Base-by-base conservation (phyloP, 2,888 invertebrate genomes). In the Merodon equestris region DNA sequence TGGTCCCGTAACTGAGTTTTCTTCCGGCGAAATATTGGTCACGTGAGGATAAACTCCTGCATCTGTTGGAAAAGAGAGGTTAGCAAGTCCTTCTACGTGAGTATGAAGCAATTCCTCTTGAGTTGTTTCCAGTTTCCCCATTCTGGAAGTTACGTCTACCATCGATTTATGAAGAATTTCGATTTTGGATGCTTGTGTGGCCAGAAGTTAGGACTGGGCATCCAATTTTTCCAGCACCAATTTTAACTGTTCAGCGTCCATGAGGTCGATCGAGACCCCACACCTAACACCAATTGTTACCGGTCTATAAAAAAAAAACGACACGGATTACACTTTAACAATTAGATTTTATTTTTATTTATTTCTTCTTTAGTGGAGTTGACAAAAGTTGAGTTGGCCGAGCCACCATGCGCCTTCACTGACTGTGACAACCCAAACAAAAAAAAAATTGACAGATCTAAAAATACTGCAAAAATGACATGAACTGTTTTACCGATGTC, bases 101-200 rank as follows among this genome's bases (percentile, higher is more conserved):
- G 50, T 50, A 18, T 50, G 50, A 18, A 50, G 9, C 19, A 50
- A 50, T 50, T 50, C 50, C 50, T 50, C 19, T 50, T 50, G 50
- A 13, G 50, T 50, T 10, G 13, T 50, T 50, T 50, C 50, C 9
- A 50, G 50, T 50, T 19, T 18, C 19, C 50, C 27, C 50, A 50
- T 50, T n/a, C 50, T 10, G 10, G 19, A 17, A 19, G 19, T 50
- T 50, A 50, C 50, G 50, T 50, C 50, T 18, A n/a, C 19, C 18
- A 17, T 18, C 19, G 50, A 50, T 50, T 50, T 9, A 12, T 50
- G 18, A 9, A 50, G 19, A 17, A n/a, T n/a, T n/a, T n/a, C n/a
- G n/a, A n/a, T n/a, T n/a, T n/a, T n/a, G n/a, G n/a, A n/a, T n/a
- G n/a, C n/a, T n/a, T n/a, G n/a, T n/a, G n/a, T n/a, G n/a, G n/a